Base-by-base conservation (phyloP, 2,113 vertebrate genomes). In the Syrmaticus mikado region DNA sequence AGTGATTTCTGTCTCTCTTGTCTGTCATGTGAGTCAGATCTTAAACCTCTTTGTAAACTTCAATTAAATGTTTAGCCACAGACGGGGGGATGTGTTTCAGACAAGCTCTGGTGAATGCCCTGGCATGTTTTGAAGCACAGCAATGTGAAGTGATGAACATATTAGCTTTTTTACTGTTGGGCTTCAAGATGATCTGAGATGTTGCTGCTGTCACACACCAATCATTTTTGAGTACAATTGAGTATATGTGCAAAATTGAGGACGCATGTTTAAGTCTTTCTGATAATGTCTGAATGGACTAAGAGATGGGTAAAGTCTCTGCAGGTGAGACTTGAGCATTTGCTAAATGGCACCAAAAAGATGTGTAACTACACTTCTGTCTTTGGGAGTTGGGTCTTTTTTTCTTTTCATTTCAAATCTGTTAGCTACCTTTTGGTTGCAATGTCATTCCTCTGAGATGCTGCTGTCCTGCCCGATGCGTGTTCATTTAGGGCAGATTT, bases 21-120 rank as follows among this genome's bases (percentile, higher is more conserved):
- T 71, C 66, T 89, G 50, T 86, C 78, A 62, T 68, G 71, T 96
- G 87, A 73, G 70, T 58, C 77, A 70, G 67, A 72, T 79, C 87
- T 43, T 95, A 91, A 91, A 89, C 55, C 78, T 87, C 84, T 89
- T 93, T 82, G 87, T 87, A 85, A 93, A 92, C 58, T 70, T 62
- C 77, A 73, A 30, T 82, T 87, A 89, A 79, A 55, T 22, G 20
- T 89, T 95, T 92, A 89, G 83, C 53, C 55, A 46, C 2, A 7
- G 78, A 62, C 0, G 62, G 85, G 21, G 52, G 34, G 17, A 19
- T 67, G 55, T 36, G 61, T 48, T 75, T 84, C 34, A 13, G n/a
- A 10, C 22, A 12, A 38, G 45, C n/a, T 48, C 30, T 61, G 24
- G 16, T 40, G 38, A 41, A 28, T 22, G 24, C 45, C 15, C 6